Evolutionary conservation across 2,113 vertebrate genomes (phyloP).

Genomic region (Oxyura jamaicensis): DNA sequence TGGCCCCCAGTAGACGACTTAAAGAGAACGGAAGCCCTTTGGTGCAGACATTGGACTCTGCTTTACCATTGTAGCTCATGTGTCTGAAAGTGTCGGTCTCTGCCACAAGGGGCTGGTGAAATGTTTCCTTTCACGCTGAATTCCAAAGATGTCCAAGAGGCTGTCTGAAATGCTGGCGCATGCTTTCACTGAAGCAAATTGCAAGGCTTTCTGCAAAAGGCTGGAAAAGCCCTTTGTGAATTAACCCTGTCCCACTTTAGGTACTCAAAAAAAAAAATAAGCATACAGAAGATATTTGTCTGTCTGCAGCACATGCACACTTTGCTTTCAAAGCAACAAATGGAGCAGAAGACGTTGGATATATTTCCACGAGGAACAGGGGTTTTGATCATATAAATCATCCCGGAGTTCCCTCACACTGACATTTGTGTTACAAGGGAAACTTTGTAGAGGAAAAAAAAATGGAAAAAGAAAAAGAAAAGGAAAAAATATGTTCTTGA

Average conservation of each 20-base stretch:
- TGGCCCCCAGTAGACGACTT: neutral
- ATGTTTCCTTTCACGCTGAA: conserved; percentile 44
- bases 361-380: conserved; percentile 79
- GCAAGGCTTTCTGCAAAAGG: conserved; percentile 68
- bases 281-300: conserved; percentile 55
- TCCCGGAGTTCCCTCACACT: conserved; percentile 81
- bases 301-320: conserved; percentile 76
- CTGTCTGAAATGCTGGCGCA: conserved; percentile 54
- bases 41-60: neutral
- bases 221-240: conserved; percentile 76
- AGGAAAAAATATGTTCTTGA: conserved; percentile 75
- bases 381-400: conserved; percentile 77
- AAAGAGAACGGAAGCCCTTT: neutral
- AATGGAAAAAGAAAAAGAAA: conserved; percentile 56
- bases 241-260: conserved; percentile 74
- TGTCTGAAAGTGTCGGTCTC: conserved; percentile 20
- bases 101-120: conserved; percentile 20
- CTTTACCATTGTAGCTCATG: neutral
- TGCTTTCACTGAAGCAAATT: conserved; percentile 65
- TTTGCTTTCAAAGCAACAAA: conserved; percentile 78
- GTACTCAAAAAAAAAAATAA: conserved; percentile 54
- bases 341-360: conserved; percentile 75
- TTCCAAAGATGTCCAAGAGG: conserved; percentile 55
- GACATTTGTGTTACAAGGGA: conserved; percentile 80
- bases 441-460: conserved; percentile 56